Evolutionary conservation across 2,888 invertebrate species (phyloP).

Genomic region (Leptopilina syphax): DNA sequence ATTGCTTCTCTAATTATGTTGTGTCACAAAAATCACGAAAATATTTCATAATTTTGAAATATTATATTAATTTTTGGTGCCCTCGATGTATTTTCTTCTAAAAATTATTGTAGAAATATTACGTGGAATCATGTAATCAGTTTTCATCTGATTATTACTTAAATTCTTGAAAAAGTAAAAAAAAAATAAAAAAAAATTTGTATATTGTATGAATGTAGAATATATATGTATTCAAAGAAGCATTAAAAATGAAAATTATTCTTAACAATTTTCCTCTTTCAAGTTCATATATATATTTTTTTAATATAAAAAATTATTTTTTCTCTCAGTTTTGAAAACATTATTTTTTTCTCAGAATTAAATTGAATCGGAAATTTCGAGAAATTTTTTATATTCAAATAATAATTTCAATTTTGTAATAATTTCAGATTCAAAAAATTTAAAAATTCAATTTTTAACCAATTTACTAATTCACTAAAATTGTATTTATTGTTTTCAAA

Average conservation of each 20-base stretch:
- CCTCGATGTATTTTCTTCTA: conserved; percentile 12
- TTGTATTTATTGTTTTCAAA: no score
- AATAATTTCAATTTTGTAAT: no score
- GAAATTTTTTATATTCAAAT: no score
- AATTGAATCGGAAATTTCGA: no score
- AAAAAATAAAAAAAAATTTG: conserved; percentile 26
- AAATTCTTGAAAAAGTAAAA: neutral
- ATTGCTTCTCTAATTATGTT: conserved; percentile 6
- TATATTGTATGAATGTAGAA: conserved; percentile 34
- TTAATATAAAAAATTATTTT: no score
- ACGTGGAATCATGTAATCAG: neutral
- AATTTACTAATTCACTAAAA: no score
- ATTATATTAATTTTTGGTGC: neutral
- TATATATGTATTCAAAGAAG: conserved; percentile 26
- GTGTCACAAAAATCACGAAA: conserved; percentile 14
- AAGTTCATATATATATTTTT: no score
- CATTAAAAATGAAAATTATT: conserved; percentile 6
- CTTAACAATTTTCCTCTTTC: neutral
- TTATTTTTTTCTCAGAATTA: no score
- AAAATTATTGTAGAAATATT: conserved; percentile 1
- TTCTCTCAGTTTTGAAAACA: no score
- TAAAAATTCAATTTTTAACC: no score
- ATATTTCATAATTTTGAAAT: conserved; percentile 4
- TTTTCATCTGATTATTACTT: conserved; percentile 13
- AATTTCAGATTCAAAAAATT: no score